Percentiles rank a stretch among this genome's conserved stretches.
Evolutionary conservation across 2,797 vertebrate species (phyloP).

Genomic region (Sebastes kiyomatsui): DNA sequence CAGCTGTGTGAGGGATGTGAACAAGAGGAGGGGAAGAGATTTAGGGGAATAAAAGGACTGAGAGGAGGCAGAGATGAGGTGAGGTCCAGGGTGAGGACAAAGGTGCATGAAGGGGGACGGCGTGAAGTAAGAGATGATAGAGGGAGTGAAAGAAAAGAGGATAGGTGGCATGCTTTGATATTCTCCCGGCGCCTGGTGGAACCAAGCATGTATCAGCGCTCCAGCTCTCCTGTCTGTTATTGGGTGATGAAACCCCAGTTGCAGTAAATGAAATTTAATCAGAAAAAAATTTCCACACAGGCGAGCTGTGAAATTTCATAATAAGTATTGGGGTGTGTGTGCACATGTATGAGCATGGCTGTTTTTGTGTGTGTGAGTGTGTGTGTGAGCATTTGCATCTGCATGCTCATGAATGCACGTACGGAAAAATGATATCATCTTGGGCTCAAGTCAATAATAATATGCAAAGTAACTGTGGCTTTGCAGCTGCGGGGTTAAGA

Average conservation of each 20-base stretch:
- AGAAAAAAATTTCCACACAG: conserved; percentile 62
- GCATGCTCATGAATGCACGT: conserved; percentile 10
- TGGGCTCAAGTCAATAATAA: conserved; percentile 34
- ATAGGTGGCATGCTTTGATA: conserved; percentile 57
- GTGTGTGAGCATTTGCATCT: conserved; percentile 7
- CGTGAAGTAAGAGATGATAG: conserved; percentile 15
- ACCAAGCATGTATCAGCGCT: conserved; percentile 42
- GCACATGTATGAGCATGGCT: background rate
- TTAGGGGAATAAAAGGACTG: conserved; percentile 20
- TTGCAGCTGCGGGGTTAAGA: conserved; percentile 43
- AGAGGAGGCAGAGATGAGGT: background rate
- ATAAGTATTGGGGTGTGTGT: conserved; percentile 35
- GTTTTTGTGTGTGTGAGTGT: conserved; percentile 13
- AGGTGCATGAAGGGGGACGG: conserved; percentile 3
- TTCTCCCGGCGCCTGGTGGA: conserved; percentile 49
- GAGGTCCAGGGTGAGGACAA: conserved; percentile 15
- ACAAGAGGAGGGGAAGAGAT: conserved; percentile 15
- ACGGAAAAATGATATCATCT: conserved; percentile 27
- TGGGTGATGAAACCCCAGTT: conserved; percentile 71
- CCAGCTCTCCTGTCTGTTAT: conserved; percentile 49
- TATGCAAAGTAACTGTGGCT: conserved; percentile 44
- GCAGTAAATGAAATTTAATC: conserved; percentile 73
- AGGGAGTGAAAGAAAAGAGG: conserved; percentile 14
- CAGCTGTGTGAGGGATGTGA: conserved; percentile 15
- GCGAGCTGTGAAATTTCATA: conserved; percentile 59